Conservation (phyloP, 2,113 vertebrate genomes). For the Erythrocercus mccallii region DNA sequence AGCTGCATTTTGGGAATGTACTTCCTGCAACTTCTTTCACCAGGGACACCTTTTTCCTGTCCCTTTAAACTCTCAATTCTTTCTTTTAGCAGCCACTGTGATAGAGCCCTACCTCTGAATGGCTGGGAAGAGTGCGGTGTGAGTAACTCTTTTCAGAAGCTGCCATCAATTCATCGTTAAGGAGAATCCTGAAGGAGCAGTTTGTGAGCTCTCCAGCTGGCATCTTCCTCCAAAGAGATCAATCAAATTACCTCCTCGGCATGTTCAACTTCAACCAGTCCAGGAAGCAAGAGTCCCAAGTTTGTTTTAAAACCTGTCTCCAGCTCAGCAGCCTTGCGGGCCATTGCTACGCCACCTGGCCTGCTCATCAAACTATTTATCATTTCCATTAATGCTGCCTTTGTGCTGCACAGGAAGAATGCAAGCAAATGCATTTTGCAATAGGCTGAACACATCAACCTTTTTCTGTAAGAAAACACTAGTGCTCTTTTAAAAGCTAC, state of each 20-base stretch:
- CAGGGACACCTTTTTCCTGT: conserved; percentile 41
- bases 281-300: conserved; percentile 59
- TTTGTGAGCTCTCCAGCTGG: conserved; percentile 71
- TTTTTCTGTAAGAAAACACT: background rate
- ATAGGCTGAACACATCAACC: conserved; percentile 23
- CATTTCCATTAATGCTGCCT: conserved; percentile 58
- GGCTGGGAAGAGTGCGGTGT: conserved; percentile 48
- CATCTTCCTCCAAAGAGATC: conserved; percentile 66
- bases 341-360: conserved; percentile 69
- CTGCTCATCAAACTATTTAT: conserved; percentile 67
- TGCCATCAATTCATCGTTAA: conserved; percentile 74
- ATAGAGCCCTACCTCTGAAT: conserved; percentile 44
- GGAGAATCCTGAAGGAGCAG: conserved; percentile 68
- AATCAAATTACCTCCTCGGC: conserved; percentile 65
- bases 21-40: conserved; percentile 51
- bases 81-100: conserved; percentile 38
- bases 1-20: conserved; percentile 34
- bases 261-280: conserved; percentile 53
- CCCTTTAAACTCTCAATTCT: conserved; percentile 42
- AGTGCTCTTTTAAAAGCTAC: conserved; percentile 20
- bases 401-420: conserved; percentile 53
- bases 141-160: conserved; percentile 66
- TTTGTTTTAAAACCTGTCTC: conserved; percentile 62
- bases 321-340: conserved; percentile 53
- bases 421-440: conserved; percentile 6